Evolutionary conservation across 1,140 invertebrate species (phyloP), one percentile per base, ranked within the genome.

Genomic region (Cryptotermes secundus): DNA sequence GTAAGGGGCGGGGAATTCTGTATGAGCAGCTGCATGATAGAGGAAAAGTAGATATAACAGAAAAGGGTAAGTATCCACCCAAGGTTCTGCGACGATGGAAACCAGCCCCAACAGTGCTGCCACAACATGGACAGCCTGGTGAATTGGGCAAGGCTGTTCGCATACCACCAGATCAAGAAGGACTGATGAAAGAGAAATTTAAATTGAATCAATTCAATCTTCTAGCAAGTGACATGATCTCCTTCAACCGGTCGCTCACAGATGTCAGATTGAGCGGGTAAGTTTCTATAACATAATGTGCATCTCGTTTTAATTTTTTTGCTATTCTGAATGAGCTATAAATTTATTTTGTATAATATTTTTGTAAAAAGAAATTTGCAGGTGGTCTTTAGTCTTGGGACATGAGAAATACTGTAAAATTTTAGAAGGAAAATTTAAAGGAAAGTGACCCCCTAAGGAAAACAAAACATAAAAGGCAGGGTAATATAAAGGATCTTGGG

Each of bases 201-300:
- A 98, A 98, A 90, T 92, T 98, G 86, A 99, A 99, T 92, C 98
- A 99, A 91, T 99, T 99, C 90, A 99, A 99, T 91, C 91, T 99
- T 86, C 90, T 99, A 89, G 98, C 98, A 80, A 99, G 97, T 90
- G 98, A 99, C 90, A 96, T 97, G 93, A 99, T 99, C 87, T 97
- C 98, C 53, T 90, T 99, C 53, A 99, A 99, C 91, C 92, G 99
- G 87, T 97, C 97, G 14, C 91, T 99, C 26, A 95, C 96, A 34
- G 99, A 99, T 92, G 96, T 99, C 83, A 91, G 99, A 88, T 94
- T 98, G 88, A 94, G 96, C 81, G 94, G 95, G 96, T 97, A 90
- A 94, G 94, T 93, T 72, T 83, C 16, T 38, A 6, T 83, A 59
- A 14, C 38, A 42, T 42, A 10, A 42, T 3, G 38, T 42, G 45